Conservation (phyloP, 2,113 vertebrate genomes). For the Numenius arquata region DNA sequence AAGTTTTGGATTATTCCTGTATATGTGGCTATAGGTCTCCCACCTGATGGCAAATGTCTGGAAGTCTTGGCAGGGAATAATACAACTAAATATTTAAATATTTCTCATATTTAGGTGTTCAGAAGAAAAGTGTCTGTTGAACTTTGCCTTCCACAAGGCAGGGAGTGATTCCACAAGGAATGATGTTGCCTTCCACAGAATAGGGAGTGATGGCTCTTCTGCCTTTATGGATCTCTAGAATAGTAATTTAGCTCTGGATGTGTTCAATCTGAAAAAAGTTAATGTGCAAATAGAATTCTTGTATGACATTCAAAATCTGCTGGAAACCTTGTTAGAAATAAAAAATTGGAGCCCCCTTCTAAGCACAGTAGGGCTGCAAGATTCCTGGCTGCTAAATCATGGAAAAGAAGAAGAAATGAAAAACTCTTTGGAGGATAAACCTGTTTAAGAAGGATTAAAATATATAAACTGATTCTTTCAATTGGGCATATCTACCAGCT, state of each 20-base stretch:
- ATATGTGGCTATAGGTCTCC: background rate
- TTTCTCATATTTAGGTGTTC: background rate
- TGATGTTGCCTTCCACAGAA: no score
- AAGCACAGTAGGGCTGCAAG: slow-evolving; percentile 63
- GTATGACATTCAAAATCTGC: slow-evolving; percentile 68
- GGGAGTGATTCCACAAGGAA: no score
- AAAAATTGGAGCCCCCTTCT: slow-evolving; percentile 64
- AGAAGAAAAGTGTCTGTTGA: background rate
- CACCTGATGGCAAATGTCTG: background rate
- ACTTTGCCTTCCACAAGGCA: background rate
- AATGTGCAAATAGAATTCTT: slow-evolving; percentile 67
- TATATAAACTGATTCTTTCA: slow-evolving; percentile 71
- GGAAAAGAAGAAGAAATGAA: slow-evolving; percentile 66
- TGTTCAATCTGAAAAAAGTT: slow-evolving; percentile 49
- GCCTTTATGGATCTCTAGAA: background rate
- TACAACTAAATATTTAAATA: background rate
- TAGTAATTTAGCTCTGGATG: slow-evolving; percentile 43
- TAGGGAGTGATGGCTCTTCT: background rate
- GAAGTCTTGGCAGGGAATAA: background rate
- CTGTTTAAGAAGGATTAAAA: slow-evolving; percentile 74
- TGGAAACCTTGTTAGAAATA: slow-evolving; percentile 72
- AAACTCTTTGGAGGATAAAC: slow-evolving; percentile 69
- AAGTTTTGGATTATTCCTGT: background rate
- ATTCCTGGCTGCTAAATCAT: slow-evolving; percentile 67
- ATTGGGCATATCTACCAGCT: slow-evolving; percentile 56